Percentiles rank a stretch among this genome's conserved stretches.
These are phyloP conservation scores for Arctia plantaginis DNA, from an alignment of 2,888 invertebrate species.

Conservation along the genomic window DNA sequence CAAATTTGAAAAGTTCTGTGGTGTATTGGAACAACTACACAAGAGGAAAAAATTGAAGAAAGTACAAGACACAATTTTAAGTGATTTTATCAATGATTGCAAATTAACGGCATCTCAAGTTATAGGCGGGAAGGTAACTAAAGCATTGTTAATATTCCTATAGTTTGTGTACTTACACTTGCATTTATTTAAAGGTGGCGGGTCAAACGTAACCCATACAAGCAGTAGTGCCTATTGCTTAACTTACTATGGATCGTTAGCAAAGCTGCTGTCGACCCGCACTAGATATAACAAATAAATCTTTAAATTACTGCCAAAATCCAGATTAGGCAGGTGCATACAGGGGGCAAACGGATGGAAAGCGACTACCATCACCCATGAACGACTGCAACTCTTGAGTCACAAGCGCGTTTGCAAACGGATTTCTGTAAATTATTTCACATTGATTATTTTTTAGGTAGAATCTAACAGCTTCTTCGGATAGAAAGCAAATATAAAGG, in stretches of 20 bases:
- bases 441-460: no score
- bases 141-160: not conserved
- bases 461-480: no score
- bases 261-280: not conserved
- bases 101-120: conserved; percentile 68
- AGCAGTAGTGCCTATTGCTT: not conserved
- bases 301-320: no score
- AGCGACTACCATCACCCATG: no score
- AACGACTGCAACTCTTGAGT: no score
- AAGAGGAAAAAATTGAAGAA: conserved; percentile 74
- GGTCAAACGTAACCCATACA: not conserved
- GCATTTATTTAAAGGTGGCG: not conserved
- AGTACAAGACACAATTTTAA: conserved; percentile 80
- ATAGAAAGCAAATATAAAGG: no score
- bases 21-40: conserved; percentile 87
- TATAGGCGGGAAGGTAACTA: conserved; percentile 72
- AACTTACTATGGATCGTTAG: not conserved
- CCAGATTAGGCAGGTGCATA: no score
- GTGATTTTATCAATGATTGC: conserved; percentile 81
- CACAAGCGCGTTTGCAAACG: no score
- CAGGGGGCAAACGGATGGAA: no score
- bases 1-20: conserved; percentile 86
- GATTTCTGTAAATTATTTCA: no score
- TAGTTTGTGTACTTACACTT: not conserved
- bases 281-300: not conserved